Base-by-base conservation (phyloP, 2,797 vertebrate species). In the Ataeniobius toweri region DNA sequence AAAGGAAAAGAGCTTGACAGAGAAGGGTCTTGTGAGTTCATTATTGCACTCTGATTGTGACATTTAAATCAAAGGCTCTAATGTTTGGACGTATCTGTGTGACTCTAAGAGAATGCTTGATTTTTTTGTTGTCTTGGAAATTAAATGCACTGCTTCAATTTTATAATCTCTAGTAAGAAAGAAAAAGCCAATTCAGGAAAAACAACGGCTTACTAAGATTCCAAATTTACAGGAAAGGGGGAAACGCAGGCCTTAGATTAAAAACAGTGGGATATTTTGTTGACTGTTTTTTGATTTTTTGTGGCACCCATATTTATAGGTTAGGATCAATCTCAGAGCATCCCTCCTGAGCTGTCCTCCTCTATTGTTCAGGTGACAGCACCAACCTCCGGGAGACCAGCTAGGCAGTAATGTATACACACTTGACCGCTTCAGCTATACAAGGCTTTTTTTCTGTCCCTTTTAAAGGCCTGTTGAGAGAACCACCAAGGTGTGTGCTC, bases 401-500 rank as follows among this genome's bases (percentile, higher is more conserved):
- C 77, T 58, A 41, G 68, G 50, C 79, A 68, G 71, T 46, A 44
- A 79, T 55, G 48, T 75, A 79, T 70, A 67, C 56, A 81, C 86
- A 88, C 83, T 80, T 84, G 85, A 91, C 84, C 44, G 2, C 70
- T 85, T 78, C 76, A 68, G 78, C 83, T 67, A 72, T 56, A 77
- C 41, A 61, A 78, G 86, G 6, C 13, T 50, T 70, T 51, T 82
- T n/a, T 70, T 18, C 4, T 7, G 31, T 18, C 48, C 78, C 68
- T 76, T 76, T 87, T 84, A 80, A 80, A 87, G 73, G 84, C 77
- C 68, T 36, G 46, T 73, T 76, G 71, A 85, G 63, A 78, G 77
- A 85, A 80, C 46, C 86, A 74, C 75, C 69, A 81, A 81, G 77
- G 83, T 89, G 86, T 79, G 80, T 7, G 55, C 86, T 73, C 80